phyloP scores from a whole-genome alignment of 2,113 vertebrate species.

The Mobula birostris region DNA sequence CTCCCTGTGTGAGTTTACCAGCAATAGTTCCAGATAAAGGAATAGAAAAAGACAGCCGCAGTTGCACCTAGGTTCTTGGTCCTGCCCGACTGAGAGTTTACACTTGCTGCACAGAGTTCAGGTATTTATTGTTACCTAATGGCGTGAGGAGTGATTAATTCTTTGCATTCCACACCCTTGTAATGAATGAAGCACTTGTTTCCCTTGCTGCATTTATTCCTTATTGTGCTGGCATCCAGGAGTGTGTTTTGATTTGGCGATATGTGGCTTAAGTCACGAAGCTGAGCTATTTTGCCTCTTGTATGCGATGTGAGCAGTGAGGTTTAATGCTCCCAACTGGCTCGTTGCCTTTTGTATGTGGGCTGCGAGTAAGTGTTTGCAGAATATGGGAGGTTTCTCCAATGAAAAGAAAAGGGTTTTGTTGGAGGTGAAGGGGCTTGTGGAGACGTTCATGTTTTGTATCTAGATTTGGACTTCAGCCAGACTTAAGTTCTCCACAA shows the following conservation, averaged over 20 bases:
- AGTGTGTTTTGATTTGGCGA: not conserved
- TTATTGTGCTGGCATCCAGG: not conserved
- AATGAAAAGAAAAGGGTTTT: not conserved
- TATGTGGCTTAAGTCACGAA: not conserved
- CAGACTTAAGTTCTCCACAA: not conserved
- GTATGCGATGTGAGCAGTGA: not conserved
- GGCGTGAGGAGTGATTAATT: not conserved
- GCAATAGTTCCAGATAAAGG: not conserved
- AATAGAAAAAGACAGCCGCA: not conserved
- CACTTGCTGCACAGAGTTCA: not conserved
- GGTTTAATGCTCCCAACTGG: not conserved
- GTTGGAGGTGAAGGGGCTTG: not conserved
- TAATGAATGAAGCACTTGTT: conserved; percentile 33
- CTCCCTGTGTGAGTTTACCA: no score
- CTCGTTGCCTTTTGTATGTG: not conserved
- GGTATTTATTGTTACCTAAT: not conserved
- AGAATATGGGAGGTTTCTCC: not conserved
- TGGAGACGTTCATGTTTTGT: not conserved
- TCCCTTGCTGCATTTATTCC: not conserved
- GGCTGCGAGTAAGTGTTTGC: not conserved
- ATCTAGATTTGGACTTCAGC: not conserved
- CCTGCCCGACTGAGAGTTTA: not conserved
- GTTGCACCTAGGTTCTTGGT: not conserved
- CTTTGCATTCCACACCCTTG: conserved; percentile 18
- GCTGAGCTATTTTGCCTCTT: not conserved